phyloP scores from a whole-genome alignment of 2,888 invertebrate species.

The Ormyrus pomaceus region DNA sequence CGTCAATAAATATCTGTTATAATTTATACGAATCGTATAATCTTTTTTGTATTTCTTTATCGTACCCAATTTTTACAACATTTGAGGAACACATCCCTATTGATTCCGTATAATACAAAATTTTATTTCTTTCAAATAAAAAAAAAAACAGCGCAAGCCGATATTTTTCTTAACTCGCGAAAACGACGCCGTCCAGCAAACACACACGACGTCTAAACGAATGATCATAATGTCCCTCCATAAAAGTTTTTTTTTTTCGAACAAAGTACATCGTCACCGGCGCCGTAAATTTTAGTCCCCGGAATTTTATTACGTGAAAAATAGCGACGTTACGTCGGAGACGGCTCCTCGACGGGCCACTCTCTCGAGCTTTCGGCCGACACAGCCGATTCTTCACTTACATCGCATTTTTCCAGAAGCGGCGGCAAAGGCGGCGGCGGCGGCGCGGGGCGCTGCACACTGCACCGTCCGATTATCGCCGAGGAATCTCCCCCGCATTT shows the following conservation, averaged over 20 bases:
- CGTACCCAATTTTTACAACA: too few relatives aligned
- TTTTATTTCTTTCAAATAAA: too few relatives aligned
- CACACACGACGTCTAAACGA: background rate
- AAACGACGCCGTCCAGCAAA: too few relatives aligned
- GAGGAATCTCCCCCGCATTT: slow-evolving; percentile 43
- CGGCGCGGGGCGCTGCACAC: background rate
- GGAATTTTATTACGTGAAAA: slow-evolving; percentile 48
- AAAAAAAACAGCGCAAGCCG: too few relatives aligned
- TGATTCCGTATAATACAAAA: too few relatives aligned
- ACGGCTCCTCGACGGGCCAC: too few relatives aligned
- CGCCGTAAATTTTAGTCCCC: slow-evolving; percentile 35
- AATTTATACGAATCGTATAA: too few relatives aligned
- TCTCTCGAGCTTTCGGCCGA: background rate
- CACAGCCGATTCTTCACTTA: slow-evolving; percentile 41
- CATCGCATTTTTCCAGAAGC: slow-evolving; percentile 29
- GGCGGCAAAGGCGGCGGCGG: background rate
- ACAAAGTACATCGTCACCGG: background rate
- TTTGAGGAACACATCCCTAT: too few relatives aligned
- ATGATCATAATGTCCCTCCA: background rate
- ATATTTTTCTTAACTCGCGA: too few relatives aligned
- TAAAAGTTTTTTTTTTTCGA: slow-evolving; percentile 18
- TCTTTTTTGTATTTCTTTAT: too few relatives aligned
- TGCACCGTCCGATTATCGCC: slow-evolving; percentile 38
- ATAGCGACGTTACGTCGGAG: background rate
- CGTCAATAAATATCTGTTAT: too few relatives aligned